Evolutionary conservation across 2,888 invertebrate genomes (phyloP).

Genomic region (Mimumesa dahlbomi): DNA sequence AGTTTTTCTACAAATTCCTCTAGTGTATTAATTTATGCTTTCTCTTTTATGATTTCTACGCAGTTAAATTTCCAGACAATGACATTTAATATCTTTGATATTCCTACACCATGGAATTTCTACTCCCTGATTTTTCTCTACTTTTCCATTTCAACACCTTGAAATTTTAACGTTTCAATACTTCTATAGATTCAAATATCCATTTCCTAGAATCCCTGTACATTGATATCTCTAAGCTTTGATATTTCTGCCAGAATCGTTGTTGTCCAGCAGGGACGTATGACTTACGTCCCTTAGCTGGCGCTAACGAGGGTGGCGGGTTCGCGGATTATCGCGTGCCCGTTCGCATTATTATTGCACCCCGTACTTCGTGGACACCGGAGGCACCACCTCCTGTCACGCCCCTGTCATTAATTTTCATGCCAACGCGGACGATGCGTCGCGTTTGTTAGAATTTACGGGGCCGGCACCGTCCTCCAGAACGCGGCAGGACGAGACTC

Average conservation of each 20-base stretch:
- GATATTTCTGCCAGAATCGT: constrained; percentile 28
- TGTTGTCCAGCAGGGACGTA: constrained; percentile 47
- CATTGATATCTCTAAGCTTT: no score
- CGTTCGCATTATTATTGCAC: constrained; percentile 72
- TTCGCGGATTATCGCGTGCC: constrained; percentile 75
- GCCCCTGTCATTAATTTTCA: constrained; percentile 77
- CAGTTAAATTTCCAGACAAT: no score
- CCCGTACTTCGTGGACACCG: constrained; percentile 39
- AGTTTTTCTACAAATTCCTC: no score
- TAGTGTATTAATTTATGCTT: no score
- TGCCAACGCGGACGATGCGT: constrained; percentile 70
- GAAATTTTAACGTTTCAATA: no score
- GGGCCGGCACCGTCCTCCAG: constrained; percentile 46
- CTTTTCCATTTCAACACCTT: no score
- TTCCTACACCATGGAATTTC: no score
- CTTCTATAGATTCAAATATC: no score
- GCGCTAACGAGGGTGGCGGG: constrained; percentile 44
- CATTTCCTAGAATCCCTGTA: no score
- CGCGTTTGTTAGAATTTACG: constrained; percentile 74
- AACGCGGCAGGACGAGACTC: constrained; percentile 3
- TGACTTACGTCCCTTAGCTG: constrained; percentile 47
- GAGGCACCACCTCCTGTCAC: constrained; percentile 59
- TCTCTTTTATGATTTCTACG: no score
- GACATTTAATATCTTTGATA: no score
- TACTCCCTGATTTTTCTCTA: no score